Conservation (phyloP, 1,140 invertebrate genomes). For the Dolichoris vasculosae region DNA sequence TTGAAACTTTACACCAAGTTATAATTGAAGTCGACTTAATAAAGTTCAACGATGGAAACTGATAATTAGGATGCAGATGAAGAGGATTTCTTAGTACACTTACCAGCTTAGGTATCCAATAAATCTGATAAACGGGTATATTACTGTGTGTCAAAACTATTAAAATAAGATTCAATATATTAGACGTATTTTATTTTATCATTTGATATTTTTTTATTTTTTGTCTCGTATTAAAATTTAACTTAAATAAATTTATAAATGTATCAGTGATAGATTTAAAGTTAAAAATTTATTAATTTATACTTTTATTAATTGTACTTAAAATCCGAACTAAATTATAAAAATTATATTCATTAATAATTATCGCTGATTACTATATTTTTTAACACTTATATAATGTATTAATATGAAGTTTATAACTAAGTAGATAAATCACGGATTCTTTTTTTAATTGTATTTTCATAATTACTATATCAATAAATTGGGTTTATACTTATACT, state of each 20-base stretch:
- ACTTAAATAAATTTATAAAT: neutral
- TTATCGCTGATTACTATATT: too few relatives aligned
- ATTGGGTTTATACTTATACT: too few relatives aligned
- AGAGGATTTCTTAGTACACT: conserved; percentile 17
- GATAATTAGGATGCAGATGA: conserved; percentile 61
- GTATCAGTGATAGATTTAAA: too few relatives aligned
- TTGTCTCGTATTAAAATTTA: neutral
- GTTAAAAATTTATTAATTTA: too few relatives aligned
- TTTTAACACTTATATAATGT: too few relatives aligned
- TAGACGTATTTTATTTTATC: neutral
- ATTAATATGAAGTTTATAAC: too few relatives aligned
- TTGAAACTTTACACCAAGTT: conserved; percentile 61
- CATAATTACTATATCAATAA: too few relatives aligned
- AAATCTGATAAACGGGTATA: conserved; percentile 42
- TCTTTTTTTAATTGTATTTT: too few relatives aligned
- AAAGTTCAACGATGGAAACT: conserved; percentile 62
- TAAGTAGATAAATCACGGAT: too few relatives aligned
- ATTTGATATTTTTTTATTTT: neutral
- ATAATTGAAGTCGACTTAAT: conserved; percentile 66
- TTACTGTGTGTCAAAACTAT: neutral
- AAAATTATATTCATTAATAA: too few relatives aligned
- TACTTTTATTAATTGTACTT: too few relatives aligned
- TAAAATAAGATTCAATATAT: neutral
- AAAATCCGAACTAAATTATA: too few relatives aligned
- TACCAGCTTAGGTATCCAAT: conserved; percentile 41